A percentile compares a stretch with the other conserved stretches of the same genome.
Conservation (phyloP, 2,888 invertebrate genomes). For the Ormyrus nitidulus region DNA sequence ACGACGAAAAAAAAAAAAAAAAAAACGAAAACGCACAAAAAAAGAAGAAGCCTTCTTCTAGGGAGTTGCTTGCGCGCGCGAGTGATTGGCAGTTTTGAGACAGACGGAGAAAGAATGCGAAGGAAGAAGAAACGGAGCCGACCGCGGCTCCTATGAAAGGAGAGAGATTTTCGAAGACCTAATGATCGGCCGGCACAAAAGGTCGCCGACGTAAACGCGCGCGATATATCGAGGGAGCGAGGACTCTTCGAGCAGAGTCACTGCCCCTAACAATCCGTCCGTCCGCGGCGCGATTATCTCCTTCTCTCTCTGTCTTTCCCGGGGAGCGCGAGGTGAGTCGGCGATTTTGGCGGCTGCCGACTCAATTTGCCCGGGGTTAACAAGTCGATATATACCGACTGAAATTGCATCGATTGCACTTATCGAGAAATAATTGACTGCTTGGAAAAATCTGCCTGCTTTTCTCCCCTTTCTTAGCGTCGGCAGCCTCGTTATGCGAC, state of each 20-base stretch:
- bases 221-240: background rate
- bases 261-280: conserved; percentile 69
- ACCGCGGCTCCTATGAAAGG: conserved; percentile 32
- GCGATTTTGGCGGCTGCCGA: conserved; percentile 52
- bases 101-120: conserved; percentile 20
- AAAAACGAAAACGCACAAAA: background rate
- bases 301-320: conserved; percentile 21
- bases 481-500: too few relatives aligned
- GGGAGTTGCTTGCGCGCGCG: conserved; percentile 25
- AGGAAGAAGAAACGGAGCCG: conserved; percentile 51
- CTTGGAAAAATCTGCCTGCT: background rate
- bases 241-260: conserved; percentile 65
- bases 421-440: background rate
- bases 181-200: conserved; percentile 47
- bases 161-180: conserved; percentile 30
- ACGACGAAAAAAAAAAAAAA: too few relatives aligned
- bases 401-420: conserved; percentile 36
- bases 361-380: conserved; percentile 55
- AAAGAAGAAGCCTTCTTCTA: conserved; percentile 23
- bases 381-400: conserved; percentile 29
- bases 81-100: conserved; percentile 55
- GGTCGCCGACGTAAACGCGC: conserved; percentile 35
- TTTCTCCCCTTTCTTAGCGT: too few relatives aligned
- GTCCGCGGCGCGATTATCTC: conserved; percentile 36
- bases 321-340: conserved; percentile 51